A percentile compares a stretch with the other conserved stretches of the same genome.
These are phyloP conservation scores for Sebastes diaconus DNA, from an alignment of 2,797 vertebrate genomes.

Conservation along the genomic window DNA sequence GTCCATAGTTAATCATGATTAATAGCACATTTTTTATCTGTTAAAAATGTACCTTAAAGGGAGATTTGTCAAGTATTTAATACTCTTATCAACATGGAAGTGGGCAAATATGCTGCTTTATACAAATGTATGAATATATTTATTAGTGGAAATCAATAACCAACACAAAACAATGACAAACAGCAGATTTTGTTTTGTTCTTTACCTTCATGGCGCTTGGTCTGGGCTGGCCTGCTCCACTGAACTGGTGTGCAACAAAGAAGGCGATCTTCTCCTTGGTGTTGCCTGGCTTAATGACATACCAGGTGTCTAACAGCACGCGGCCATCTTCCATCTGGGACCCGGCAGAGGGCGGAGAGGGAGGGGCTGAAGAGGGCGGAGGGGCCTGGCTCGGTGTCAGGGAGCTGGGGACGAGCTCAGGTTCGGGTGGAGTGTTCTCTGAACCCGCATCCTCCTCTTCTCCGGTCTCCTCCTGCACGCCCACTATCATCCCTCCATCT, in stretches of 20 bases:
- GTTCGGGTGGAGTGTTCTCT: conserved; percentile 83
- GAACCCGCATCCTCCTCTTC: conserved; percentile 79
- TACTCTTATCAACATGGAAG: no score
- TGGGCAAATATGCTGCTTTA: no score
- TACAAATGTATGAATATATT: no score
- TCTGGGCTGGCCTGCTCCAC: conserved; percentile 81
- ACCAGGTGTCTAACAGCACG: conserved; percentile 96
- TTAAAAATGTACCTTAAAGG: no score
- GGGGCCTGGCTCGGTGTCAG: conserved; percentile 60
- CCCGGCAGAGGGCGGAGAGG: conserved; percentile 67
- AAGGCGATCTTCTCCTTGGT: conserved; percentile 99
- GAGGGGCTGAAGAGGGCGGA: conserved; percentile 54
- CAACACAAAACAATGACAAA: neutral
- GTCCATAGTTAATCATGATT: no score
- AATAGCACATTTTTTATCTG: no score
- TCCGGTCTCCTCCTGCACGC: conserved; percentile 52
- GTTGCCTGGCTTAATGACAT: conserved; percentile 97
- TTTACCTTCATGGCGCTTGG: conserved; percentile 90
- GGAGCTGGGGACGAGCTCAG: conserved; percentile 54
- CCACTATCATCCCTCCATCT: conserved; percentile 68
- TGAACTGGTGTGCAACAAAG: conserved; percentile 95
- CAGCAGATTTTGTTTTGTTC: neutral
- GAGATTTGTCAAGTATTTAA: no score
- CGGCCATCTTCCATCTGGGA: conserved; percentile 88
- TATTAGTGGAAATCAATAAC: no score